Conservation (phyloP, 2,888 invertebrate genomes). For the Scrobipalpa costella region DNA sequence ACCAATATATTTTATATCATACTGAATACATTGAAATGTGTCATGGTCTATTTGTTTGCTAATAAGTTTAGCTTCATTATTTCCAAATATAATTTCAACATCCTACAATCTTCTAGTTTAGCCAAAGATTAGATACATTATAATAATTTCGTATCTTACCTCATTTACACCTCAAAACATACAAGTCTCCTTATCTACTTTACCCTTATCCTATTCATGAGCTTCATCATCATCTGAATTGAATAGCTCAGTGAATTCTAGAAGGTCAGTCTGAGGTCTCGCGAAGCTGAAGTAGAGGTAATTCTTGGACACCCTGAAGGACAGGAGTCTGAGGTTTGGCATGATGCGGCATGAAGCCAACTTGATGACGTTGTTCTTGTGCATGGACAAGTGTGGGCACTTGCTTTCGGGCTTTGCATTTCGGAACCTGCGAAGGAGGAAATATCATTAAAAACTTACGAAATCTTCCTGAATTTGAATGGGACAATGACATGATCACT, state of each 20-base stretch:
- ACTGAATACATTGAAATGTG: too few species aligned
- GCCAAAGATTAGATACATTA: background rate
- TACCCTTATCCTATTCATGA: background rate
- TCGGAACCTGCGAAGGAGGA: constrained; percentile 37
- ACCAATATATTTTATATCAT: too few species aligned
- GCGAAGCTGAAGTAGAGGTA: constrained; percentile 63
- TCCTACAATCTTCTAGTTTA: background rate
- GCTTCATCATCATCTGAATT: constrained; percentile 36
- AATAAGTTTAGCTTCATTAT: too few species aligned
- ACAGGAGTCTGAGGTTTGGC: constrained; percentile 53
- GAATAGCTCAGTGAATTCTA: constrained; percentile 59
- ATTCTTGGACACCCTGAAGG: constrained; percentile 65
- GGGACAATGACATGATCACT: too few species aligned
- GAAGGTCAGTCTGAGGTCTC: constrained; percentile 52
- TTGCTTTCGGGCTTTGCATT: constrained; percentile 40
- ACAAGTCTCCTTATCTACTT: background rate
- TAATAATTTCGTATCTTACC: background rate
- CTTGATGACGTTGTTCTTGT: constrained; percentile 44
- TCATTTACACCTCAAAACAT: background rate
- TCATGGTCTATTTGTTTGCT: too few species aligned
- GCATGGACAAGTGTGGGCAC: constrained; percentile 22
- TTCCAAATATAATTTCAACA: background rate
- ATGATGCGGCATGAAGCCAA: constrained; percentile 54
- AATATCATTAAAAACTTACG: too few species aligned
- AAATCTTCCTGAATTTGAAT: background rate